Base-by-base conservation (phyloP, 2,113 vertebrate species). In the Anoplopoma fimbria region DNA sequence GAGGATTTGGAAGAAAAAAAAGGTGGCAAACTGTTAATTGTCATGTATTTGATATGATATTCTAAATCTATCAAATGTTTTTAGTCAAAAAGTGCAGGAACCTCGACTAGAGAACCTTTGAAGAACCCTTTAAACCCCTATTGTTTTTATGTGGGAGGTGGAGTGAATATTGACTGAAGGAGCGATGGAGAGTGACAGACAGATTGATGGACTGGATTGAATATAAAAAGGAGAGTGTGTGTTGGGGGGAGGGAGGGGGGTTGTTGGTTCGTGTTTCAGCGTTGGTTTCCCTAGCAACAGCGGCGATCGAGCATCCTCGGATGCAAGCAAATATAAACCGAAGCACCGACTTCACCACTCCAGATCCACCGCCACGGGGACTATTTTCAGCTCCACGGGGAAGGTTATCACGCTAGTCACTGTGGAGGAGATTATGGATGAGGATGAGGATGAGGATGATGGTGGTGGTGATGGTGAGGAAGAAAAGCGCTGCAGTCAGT, bases 281-380 rank as follows among this genome's bases (percentile, higher is more conserved):
- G 1, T 57, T 61, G 9, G 57, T 93, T 84, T 91, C 88, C 89
- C 63, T 91, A 75, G 91, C 87, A 90, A 92, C 90, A 88, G 86
- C 79, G 51, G 63, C 27, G 75, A 77, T 65, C 25, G 34, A 83
- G 86, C 81, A 29, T 51, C 47, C 55, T 21, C 1, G 23, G 83
- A 91, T 83, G 84, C 88, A 83, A 92, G 84, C 88, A 83, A 92
- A 93, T 87, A 71, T 71, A 45, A 82, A 81, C 65, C 38, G 19
- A 3, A 88, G 45, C 69, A 62, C 80, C 21, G 9, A 38, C 70
- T 72, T 84, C 61, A 61, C 45, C 45, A 34, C 69, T n/a, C 7
- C 74, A 57, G 79, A 63, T 88, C 81, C 79, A 71, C 67, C 33
- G 25, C 79, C 72, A 19, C 19, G 17, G 45, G n/a, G 13, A 70